These are phyloP conservation scores for Arrhopalites spinosus DNA, from an alignment of 2,888 invertebrate genomes.

Conservation along the genomic window DNA sequence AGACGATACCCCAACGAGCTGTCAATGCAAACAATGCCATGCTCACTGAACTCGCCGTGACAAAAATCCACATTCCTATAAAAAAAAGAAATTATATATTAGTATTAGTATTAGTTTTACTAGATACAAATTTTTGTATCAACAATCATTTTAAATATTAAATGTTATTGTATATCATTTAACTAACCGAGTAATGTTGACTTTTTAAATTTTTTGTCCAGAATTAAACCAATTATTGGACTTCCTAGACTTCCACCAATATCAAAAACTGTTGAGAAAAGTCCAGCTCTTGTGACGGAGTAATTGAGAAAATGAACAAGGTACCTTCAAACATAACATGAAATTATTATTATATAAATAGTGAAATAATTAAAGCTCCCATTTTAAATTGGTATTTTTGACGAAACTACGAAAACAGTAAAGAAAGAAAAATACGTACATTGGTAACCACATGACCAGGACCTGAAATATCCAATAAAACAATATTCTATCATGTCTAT, in stretches of 20 bases:
- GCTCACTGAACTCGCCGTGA: constrained; percentile 58
- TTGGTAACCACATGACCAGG: constrained; percentile 61
- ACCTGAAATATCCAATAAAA: background rate
- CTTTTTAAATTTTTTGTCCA: constrained; percentile 60
- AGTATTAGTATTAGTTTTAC: too few species aligned
- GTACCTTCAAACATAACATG: too few species aligned
- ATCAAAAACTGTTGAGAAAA: constrained; percentile 62
- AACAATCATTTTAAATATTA: too few species aligned
- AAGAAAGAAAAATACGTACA: too few species aligned
- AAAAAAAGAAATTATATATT: too few species aligned
- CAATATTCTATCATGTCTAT: too few species aligned
- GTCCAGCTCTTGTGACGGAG: constrained; percentile 59
- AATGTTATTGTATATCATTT: too few species aligned
- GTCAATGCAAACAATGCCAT: constrained; percentile 60
- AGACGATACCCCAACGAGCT: constrained; percentile 59
- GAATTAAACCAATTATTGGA: constrained; percentile 60
- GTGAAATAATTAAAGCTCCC: too few species aligned
- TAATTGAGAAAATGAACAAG: constrained; percentile 60
- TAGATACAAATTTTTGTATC: too few species aligned
- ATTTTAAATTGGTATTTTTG: too few species aligned
- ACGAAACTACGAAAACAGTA: too few species aligned
- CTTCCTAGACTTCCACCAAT: constrained; percentile 62
- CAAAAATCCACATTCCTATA: constrained; percentile 59
- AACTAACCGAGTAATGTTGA: constrained; percentile 58
- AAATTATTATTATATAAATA: too few species aligned